Percentiles rank a stretch among this genome's conserved stretches.
These are phyloP conservation scores for Phyto melanocephala DNA, from an alignment of 2,888 invertebrate genomes.

Conservation along the genomic window DNA sequence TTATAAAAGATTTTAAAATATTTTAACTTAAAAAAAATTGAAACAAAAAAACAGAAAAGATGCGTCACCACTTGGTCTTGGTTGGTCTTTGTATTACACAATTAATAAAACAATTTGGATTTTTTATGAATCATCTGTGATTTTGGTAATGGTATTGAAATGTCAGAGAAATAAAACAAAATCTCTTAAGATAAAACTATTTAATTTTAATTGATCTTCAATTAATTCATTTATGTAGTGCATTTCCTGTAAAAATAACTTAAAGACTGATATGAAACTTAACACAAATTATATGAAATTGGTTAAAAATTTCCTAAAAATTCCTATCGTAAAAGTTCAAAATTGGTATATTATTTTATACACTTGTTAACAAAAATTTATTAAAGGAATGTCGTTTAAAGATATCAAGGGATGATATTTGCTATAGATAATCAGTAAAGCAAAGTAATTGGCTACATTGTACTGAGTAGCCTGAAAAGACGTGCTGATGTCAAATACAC, in stretches of 20 bases:
- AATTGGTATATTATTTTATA: too few species aligned
- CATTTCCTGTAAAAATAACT: background rate
- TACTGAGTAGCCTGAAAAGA: too few species aligned
- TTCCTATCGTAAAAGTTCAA: too few species aligned
- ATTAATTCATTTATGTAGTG: background rate
- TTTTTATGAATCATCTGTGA: slow-evolving; percentile 34
- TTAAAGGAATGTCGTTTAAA: too few species aligned
- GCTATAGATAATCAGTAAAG: too few species aligned
- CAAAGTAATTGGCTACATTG: too few species aligned
- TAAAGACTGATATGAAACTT: too few species aligned
- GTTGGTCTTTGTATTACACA: background rate
- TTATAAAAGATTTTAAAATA: slow-evolving; percentile 40
- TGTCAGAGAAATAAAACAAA: background rate
- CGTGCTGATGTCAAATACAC: too few species aligned
- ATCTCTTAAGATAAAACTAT: slow-evolving; percentile 9
- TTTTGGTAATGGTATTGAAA: background rate
- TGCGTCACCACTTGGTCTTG: slow-evolving; percentile 45
- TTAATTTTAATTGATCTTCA: background rate
- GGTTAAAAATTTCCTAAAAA: too few species aligned
- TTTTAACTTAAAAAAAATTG: slow-evolving; percentile 19
- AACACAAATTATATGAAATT: too few species aligned
- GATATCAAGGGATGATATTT: too few species aligned
- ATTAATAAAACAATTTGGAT: slow-evolving; percentile 12
- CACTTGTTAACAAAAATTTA: too few species aligned
- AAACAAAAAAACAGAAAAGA: slow-evolving; percentile 11